Evolutionary conservation across 1,140 invertebrate genomes (phyloP).

Genomic region (Pentalonia nigronervosa): DNA sequence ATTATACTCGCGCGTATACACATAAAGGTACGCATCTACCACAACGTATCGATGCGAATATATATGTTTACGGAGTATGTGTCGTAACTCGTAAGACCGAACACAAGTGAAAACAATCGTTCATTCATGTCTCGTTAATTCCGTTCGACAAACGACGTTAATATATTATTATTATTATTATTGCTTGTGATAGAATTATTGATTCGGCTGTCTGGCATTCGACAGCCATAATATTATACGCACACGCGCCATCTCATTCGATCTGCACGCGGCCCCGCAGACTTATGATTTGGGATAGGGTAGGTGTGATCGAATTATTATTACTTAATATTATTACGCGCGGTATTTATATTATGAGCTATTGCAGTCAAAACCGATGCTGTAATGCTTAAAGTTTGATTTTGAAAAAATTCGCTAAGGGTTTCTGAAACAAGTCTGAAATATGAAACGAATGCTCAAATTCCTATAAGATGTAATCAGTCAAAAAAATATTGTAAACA

Average conservation of each 20-base stretch:
- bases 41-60: not conserved
- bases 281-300: not conserved
- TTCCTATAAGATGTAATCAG: not conserved
- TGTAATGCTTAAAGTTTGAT: not conserved
- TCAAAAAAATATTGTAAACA: too few species aligned
- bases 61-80: not conserved
- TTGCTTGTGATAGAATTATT: not conserved
- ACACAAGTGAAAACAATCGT: constrained; percentile 28
- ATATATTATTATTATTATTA: not conserved
- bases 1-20: not conserved
- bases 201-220: not conserved
- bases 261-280: not conserved
- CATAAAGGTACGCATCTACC: not conserved
- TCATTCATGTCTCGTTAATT: not conserved
- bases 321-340: not conserved
- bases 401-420: not conserved
- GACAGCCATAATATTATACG: not conserved
- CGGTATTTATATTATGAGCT: not conserved
- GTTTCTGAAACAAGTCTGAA: too few species aligned
- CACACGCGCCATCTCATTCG: not conserved
- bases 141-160: not conserved
- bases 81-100: constrained; percentile 31
- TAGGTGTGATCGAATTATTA: not conserved
- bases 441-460: not conserved
- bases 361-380: not conserved